Base-by-base conservation (phyloP, 2,797 vertebrate species). In the Chloroceryle amazona region DNA sequence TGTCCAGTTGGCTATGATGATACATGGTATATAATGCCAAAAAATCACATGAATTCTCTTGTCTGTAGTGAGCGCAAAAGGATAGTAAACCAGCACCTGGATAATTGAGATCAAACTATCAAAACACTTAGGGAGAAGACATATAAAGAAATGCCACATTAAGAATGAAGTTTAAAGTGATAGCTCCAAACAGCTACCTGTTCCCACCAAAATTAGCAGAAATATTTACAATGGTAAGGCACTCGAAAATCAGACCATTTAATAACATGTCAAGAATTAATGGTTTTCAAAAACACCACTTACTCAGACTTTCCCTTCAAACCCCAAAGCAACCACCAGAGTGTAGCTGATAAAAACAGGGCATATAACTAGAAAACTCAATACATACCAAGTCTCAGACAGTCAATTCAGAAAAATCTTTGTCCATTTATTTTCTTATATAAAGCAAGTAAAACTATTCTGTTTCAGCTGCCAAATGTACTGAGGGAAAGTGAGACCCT, bases 361-460 rank as follows among this genome's bases (percentile, higher is more conserved):
- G 31, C 44, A 81, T 71, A 71, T 71, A 52, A 58, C 51, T 74
- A 60, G 73, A 90, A 93, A 94, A 73, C 17, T 80, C 71, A 63
- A 21, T 71, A n/a, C 23, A 13, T 35, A 67, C 33, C 18, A 35
- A 89, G 18, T 54, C 49, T 82, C 82, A 80, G 33, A 33, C 39
- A 92, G 63, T 39, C 72, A 14, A 52, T 82, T 95, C 35, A 60
- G 26, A 92, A 91, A 84, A 85, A 85, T 22, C 9, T 82, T 80
- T 67, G 33, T 49, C 49, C n/a, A 49, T 84, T 93, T 78, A 37
- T 82, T 91, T 76, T 90, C 41, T 41, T 71, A 15, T 42, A 41
- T 71, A 90, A 83, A 83, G 47, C 42, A 91, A 80, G 83, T 44
- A 92, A 86, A 92, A 72, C 18, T 41, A 80, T 78, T 22, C n/a